Evolutionary conservation across 2,797 vertebrate genomes (phyloP).

Genomic region (Amniataba percoides): DNA sequence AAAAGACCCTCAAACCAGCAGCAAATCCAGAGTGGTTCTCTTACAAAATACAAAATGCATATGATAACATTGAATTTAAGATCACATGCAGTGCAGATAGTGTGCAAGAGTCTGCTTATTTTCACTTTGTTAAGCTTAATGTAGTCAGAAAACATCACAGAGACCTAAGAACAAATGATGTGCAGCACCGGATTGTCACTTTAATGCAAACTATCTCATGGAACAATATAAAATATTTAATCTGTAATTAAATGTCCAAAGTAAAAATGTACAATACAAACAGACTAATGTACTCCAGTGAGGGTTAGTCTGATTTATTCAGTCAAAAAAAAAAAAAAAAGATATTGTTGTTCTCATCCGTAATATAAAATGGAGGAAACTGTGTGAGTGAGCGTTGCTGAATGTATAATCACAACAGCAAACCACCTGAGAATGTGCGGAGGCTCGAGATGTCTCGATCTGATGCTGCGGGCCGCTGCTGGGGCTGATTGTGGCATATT

Average conservation of each 20-base stretch:
- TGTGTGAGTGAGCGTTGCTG: background rate
- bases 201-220: background rate
- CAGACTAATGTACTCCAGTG: background rate
- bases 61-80: slow-evolving; percentile 3
- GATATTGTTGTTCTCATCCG: background rate
- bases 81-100: background rate
- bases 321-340: background rate
- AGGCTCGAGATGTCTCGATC: background rate
- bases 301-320: background rate
- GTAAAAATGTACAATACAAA: background rate
- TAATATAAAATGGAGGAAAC: background rate
- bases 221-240: background rate
- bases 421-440: slow-evolving; percentile 9
- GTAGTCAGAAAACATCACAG: background rate
- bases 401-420: slow-evolving; percentile 2
- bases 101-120: background rate
- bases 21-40: background rate
- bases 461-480: background rate
- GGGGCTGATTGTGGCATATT: background rate
- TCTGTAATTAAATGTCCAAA: background rate
- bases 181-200: background rate
- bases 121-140: background rate
- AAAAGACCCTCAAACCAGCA: background rate
- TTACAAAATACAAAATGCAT: background rate
- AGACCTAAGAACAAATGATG: background rate